phyloP scores from a whole-genome alignment of 2,888 invertebrate genomes.

The Sturmia bella region DNA sequence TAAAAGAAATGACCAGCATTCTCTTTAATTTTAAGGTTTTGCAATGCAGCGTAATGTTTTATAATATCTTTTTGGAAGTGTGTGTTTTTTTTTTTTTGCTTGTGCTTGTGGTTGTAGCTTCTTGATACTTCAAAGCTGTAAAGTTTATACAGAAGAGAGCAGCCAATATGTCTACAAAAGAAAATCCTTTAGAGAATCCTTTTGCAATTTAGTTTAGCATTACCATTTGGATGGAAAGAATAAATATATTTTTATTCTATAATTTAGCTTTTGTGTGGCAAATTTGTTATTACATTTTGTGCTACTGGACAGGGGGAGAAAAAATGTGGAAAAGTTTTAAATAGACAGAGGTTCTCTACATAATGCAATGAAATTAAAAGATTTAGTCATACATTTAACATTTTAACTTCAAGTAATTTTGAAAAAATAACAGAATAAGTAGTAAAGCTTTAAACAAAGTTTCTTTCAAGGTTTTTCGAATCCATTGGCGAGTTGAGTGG shows the following conservation, averaged over 20 bases:
- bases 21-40: constrained; percentile 20
- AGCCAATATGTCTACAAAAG: constrained; percentile 21
- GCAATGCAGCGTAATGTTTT: constrained; percentile 57
- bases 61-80: constrained; percentile 10
- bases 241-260: background rate
- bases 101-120: background rate
- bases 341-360: background rate
- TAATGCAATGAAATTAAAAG: too few relatives aligned
- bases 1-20: constrained; percentile 14
- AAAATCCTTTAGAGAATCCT: constrained; percentile 2
- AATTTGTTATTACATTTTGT: background rate
- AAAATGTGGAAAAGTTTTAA: too few relatives aligned
- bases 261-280: constrained; percentile 14
- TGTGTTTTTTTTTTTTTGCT: background rate
- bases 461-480: too few relatives aligned
- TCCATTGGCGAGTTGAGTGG: too few relatives aligned
- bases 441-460: too few relatives aligned
- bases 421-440: too few relatives aligned
- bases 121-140: constrained; percentile 21
- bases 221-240: constrained; percentile 9
- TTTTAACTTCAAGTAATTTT: too few relatives aligned
- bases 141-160: background rate
- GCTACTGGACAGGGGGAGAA: too few relatives aligned
- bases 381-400: too few relatives aligned
- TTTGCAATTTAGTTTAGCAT: constrained; percentile 10